phyloP scores from a whole-genome alignment of 1,140 invertebrate species.

The Pseudachorutes palmiensis region DNA sequence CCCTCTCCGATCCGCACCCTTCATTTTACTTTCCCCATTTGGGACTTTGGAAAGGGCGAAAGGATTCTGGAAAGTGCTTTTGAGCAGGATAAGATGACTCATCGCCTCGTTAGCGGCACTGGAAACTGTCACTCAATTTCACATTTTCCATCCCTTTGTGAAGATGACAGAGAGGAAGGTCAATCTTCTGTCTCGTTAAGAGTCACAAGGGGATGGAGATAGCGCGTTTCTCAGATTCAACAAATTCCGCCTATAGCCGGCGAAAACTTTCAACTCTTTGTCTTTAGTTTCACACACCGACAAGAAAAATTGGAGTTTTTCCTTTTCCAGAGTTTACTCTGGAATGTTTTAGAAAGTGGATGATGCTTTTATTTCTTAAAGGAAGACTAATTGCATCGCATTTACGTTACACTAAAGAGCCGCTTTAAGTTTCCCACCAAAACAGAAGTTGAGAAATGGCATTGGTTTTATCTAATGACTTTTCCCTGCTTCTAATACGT shows the following conservation, averaged over 20 bases:
- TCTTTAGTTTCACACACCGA: no score
- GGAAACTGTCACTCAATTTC: not conserved
- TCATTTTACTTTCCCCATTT: not conserved
- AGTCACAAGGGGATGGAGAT: not conserved
- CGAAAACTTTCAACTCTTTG: no score
- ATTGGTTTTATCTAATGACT: not conserved
- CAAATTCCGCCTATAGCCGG: not conserved
- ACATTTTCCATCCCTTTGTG: not conserved
- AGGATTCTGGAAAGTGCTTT: not conserved
- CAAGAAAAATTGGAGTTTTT: no score
- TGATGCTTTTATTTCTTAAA: no score
- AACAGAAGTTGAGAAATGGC: no score
- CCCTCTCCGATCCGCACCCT: not conserved
- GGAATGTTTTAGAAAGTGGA: no score
- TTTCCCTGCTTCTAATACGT: not conserved
- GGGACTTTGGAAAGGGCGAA: no score
- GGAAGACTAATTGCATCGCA: no score
- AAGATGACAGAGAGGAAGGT: not conserved
- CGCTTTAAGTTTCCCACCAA: no score
- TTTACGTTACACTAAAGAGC: no score
- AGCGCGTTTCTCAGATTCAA: not conserved
- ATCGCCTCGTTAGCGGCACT: not conserved
- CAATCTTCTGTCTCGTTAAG: constrained; percentile 7
- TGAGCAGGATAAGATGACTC: not conserved
- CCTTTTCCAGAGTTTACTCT: no score